phyloP scores from a whole-genome alignment of 2,888 invertebrate species.

The Ariolimax columbianus region DNA sequence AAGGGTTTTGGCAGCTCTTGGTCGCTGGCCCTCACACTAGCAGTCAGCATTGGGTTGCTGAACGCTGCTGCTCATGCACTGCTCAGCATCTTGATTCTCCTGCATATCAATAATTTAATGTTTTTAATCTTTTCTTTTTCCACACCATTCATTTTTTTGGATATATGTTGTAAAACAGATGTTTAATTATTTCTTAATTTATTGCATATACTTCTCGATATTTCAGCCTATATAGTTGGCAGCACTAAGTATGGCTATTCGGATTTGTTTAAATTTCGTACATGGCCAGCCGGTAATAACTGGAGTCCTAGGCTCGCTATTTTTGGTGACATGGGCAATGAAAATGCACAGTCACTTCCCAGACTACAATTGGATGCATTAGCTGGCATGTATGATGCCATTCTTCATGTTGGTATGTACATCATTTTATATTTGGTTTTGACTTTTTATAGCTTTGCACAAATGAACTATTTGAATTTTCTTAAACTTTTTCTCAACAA shows the following conservation, averaged over 20 bases:
- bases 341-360: constrained; percentile 90
- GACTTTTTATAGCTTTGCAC: background rate
- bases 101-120: no score
- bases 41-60: no score
- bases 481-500: no score
- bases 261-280: constrained; percentile 86
- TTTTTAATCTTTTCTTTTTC: no score
- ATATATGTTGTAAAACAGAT: no score
- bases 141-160: no score
- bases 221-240: constrained; percentile 72
- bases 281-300: constrained; percentile 83
- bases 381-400: constrained; percentile 86
- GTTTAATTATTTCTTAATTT: no score
- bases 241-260: constrained; percentile 85
- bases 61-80: no score
- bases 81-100: no score
- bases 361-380: constrained; percentile 90
- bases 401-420: constrained; percentile 85
- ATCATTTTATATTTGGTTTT: background rate
- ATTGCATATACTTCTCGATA: background rate
- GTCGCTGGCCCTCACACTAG: no score
- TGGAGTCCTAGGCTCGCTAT: constrained; percentile 84
- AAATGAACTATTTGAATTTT: background rate
- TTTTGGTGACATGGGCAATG: constrained; percentile 80
- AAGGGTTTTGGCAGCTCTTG: no score